These are phyloP conservation scores for Phacellophora camtschatica DNA, from an alignment of 30 jellyfish, hydroid and myxozoan species.

Conservation along the genomic window DNA sequence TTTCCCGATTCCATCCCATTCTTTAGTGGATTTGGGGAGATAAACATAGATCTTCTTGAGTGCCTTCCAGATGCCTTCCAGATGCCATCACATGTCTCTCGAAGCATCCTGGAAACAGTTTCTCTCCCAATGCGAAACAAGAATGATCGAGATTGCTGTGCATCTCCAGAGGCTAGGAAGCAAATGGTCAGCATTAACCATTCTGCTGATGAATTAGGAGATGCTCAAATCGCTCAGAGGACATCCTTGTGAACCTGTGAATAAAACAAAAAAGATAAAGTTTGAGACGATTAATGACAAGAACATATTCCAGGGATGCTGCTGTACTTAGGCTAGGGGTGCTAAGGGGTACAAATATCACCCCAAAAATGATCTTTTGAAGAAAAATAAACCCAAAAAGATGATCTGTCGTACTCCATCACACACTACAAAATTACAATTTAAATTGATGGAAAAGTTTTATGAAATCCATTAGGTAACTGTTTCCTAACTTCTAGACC, in stretches of 20 bases:
- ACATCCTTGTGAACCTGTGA: constrained; percentile 8
- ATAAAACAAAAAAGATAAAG: not conserved
- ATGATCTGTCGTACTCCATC: not conserved
- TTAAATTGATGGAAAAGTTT: not conserved
- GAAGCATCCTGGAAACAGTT: not conserved
- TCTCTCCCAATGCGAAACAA: not conserved
- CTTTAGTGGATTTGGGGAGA: not conserved
- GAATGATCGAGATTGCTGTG: constrained; percentile 3
- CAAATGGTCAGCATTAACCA: not conserved
- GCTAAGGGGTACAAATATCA: not conserved
- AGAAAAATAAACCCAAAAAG: not conserved
- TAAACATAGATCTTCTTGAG: not conserved
- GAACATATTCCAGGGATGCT: not conserved
- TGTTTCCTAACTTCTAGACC: not conserved
- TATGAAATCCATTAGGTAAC: not conserved
- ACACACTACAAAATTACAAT: not conserved
- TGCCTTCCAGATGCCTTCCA: constrained; percentile 7
- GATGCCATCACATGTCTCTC: constrained; percentile 4
- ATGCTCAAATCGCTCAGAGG: constrained; percentile 33
- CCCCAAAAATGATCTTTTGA: not conserved
- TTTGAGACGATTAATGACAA: not conserved
- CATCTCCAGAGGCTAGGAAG: constrained; percentile 10
- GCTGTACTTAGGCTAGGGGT: not conserved
- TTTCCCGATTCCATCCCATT: constrained; percentile 2
- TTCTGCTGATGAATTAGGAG: constrained; percentile 15